These are phyloP conservation scores for Harmothoe impar DNA, from an alignment of 2,888 invertebrate species.

Conservation along the genomic window DNA sequence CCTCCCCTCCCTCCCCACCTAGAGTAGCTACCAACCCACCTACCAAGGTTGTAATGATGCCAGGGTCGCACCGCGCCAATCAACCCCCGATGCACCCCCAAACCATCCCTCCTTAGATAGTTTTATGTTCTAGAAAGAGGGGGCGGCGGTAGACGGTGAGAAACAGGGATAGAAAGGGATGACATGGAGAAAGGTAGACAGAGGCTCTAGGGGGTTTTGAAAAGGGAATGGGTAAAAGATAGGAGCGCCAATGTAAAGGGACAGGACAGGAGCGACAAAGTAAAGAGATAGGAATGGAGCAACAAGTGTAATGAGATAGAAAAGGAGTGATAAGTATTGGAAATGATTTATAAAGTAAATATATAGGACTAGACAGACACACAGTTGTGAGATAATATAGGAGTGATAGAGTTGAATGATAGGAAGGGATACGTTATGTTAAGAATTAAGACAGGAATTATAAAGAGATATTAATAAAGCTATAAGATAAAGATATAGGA, in stretches of 20 bases:
- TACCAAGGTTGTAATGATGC: slow-evolving; percentile 15
- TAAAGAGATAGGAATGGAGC: neutral
- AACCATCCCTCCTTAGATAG: neutral
- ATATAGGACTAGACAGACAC: too few relatives aligned
- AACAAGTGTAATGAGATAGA: neutral
- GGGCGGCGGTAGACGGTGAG: neutral
- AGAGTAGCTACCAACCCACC: neutral
- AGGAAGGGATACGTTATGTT: neutral
- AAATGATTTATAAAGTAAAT: too few relatives aligned
- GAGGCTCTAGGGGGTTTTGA: neutral
- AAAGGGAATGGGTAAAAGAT: neutral
- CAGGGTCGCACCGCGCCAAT: neutral
- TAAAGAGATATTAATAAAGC: too few relatives aligned
- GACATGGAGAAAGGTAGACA: neutral
- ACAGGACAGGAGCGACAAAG: neutral
- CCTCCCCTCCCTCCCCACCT: neutral
- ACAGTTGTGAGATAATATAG: too few relatives aligned
- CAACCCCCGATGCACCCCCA: neutral
- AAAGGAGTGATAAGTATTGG: neutral
- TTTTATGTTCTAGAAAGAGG: neutral
- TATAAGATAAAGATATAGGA: neutral
- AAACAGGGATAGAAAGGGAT: neutral
- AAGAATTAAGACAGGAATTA: too few relatives aligned
- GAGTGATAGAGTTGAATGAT: neutral
- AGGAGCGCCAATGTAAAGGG: neutral